A percentile compares a stretch with the other conserved stretches of the same genome.
Conservation (phyloP, 2,888 invertebrate genomes). For the Leptinotarsa rubiginosa region DNA sequence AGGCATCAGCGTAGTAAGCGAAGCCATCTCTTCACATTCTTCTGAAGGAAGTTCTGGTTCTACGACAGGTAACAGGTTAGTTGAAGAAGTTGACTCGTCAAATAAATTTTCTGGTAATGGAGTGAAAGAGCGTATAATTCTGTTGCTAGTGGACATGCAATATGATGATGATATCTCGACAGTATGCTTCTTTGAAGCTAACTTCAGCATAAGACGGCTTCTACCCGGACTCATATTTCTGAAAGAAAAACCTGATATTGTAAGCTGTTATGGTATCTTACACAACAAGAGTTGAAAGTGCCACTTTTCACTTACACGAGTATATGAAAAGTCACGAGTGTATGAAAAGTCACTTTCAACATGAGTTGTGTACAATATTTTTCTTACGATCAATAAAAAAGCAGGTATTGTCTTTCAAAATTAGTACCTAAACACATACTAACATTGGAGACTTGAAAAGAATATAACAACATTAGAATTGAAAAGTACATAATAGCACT, state of each 20-base stretch:
- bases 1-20: constrained; percentile 20
- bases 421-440: background rate
- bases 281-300: constrained; percentile 12
- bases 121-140: constrained; percentile 20
- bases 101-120: constrained; percentile 31
- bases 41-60: constrained; percentile 21
- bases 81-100: constrained; percentile 27
- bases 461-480: constrained; percentile 21
- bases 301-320: background rate
- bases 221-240: constrained; percentile 7
- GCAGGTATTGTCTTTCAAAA: background rate
- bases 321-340: constrained; percentile 4
- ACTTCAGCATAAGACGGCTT: constrained; percentile 5
- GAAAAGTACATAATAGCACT: constrained; percentile 15
- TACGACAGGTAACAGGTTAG: constrained; percentile 26
- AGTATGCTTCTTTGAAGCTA: constrained; percentile 7
- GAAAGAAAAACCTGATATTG: constrained; percentile 3
- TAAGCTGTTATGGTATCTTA: constrained; percentile 4
- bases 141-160: constrained; percentile 22
- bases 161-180: constrained; percentile 16
- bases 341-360: constrained; percentile 2
- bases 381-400: constrained; percentile 7
- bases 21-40: constrained; percentile 17
- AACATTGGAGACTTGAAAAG: background rate
- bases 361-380: constrained; percentile 4